Conservation (phyloP, 2,113 vertebrate genomes). For the Antigone vipio region DNA sequence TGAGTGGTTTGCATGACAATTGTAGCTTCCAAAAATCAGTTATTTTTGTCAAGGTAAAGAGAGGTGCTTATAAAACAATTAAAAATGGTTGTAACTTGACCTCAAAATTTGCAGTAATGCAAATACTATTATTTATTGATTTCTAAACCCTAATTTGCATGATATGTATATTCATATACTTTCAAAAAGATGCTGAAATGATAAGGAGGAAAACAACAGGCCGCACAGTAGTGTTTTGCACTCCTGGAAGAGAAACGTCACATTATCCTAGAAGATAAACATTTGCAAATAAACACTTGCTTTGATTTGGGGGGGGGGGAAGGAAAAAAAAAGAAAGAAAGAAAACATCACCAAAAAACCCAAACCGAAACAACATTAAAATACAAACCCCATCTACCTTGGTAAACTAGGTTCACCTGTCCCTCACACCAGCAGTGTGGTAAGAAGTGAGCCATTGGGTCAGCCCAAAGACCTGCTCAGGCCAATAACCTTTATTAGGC, state of each 20-base stretch:
- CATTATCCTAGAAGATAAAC: not conserved
- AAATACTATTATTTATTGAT: not conserved
- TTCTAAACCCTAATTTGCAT: slow-evolving; percentile 30
- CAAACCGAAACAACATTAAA: not conserved
- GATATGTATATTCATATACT: not conserved
- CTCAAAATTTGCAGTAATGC: not conserved
- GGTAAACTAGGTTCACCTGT: not conserved
- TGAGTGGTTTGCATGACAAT: not conserved
- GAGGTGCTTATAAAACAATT: not conserved
- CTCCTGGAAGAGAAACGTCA: not conserved
- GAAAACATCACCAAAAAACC: not conserved
- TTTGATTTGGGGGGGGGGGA: not conserved
- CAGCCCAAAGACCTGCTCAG: not conserved
- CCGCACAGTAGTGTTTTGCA: not conserved
- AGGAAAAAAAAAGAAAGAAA: too few species aligned
- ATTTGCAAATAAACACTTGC: slow-evolving; percentile 1
- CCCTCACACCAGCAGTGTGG: not conserved
- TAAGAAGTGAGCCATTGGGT: not conserved
- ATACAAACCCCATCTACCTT: accelerated
- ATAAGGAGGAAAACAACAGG: slow-evolving; percentile 19
- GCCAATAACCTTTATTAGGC: not conserved
- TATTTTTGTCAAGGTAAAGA: not conserved
- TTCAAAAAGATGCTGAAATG: not conserved
- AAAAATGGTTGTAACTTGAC: not conserved
- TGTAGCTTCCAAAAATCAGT: not conserved